These are phyloP conservation scores for Autographa pulchrina DNA, from an alignment of 2,888 invertebrate genomes.

Conservation along the genomic window DNA sequence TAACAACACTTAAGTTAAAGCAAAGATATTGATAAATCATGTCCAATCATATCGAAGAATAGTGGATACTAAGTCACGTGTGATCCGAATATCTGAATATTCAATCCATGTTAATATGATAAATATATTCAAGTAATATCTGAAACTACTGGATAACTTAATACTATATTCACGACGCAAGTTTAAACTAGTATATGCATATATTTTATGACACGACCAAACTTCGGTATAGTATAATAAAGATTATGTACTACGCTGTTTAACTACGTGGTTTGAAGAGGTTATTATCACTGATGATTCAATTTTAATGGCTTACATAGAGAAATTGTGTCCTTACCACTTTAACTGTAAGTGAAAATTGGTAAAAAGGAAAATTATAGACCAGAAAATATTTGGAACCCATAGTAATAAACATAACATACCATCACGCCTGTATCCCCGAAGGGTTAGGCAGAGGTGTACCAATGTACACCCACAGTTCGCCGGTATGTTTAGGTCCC, in stretches of 20 bases:
- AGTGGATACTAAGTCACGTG: background rate
- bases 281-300: background rate
- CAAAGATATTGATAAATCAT: background rate
- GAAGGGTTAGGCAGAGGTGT: too few relatives aligned
- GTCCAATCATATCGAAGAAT: background rate
- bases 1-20: background rate
- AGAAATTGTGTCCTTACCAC: background rate
- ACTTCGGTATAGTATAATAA: slow-evolving; percentile 1
- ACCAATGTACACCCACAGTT: too few relatives aligned
- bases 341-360: too few relatives aligned
- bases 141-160: background rate
- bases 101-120: background rate
- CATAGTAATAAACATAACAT: too few relatives aligned
- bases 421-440: too few relatives aligned
- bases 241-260: slow-evolving; percentile 18
- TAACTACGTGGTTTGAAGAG: slow-evolving; percentile 20
- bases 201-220: slow-evolving; percentile 19
- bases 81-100: background rate
- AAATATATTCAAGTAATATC: background rate
- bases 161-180: background rate
- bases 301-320: background rate
- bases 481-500: too few relatives aligned
- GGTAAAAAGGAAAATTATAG: too few relatives aligned
- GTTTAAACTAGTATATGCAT: slow-evolving; percentile 6
- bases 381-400: too few relatives aligned